These are phyloP conservation scores for Drosophila atroscutellata DNA, from an alignment of 2,888 invertebrate species.

Conservation along the genomic window DNA sequence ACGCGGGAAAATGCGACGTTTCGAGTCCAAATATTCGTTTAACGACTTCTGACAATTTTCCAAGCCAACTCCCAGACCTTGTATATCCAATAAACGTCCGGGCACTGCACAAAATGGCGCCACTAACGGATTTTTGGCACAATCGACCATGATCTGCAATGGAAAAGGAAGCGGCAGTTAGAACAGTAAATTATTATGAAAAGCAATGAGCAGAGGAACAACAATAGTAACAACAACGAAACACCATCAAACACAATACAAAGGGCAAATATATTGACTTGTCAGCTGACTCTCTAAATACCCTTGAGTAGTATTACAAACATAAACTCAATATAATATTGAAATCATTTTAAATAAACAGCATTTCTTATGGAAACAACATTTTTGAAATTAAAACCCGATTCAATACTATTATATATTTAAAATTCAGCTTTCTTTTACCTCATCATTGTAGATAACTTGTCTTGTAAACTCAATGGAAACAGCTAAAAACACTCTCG, in stretches of 20 bases:
- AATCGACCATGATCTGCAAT: conserved; percentile 92
- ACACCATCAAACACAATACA: conserved; percentile 49
- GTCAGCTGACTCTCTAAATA: conserved; percentile 7
- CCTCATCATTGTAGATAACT: not conserved
- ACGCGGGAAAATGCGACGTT: conserved; percentile 94
- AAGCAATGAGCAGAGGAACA: conserved; percentile 57
- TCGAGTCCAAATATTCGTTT: conserved; percentile 95
- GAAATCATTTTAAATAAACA: not conserved
- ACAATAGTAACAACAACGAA: conserved; percentile 40
- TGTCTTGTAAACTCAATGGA: not conserved
- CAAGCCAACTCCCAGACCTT: conserved; percentile 89
- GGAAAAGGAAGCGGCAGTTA: conserved; percentile 56
- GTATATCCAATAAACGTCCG: conserved; percentile 91
- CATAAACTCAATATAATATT: not conserved
- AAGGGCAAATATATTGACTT: conserved; percentile 16
- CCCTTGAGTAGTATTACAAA: conserved; percentile 12
- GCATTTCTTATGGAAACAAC: not conserved
- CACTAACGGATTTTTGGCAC: conserved; percentile 92
- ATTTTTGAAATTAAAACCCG: not conserved
- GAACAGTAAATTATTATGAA: conserved; percentile 72
- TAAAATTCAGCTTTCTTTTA: not conserved
- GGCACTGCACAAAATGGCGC: conserved; percentile 91
- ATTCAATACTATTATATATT: not conserved
- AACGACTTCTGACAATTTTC: conserved; percentile 96
- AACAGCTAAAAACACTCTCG: not conserved